Base-by-base conservation (phyloP, 2,888 invertebrate genomes). In the Drosophila mettleri region DNA sequence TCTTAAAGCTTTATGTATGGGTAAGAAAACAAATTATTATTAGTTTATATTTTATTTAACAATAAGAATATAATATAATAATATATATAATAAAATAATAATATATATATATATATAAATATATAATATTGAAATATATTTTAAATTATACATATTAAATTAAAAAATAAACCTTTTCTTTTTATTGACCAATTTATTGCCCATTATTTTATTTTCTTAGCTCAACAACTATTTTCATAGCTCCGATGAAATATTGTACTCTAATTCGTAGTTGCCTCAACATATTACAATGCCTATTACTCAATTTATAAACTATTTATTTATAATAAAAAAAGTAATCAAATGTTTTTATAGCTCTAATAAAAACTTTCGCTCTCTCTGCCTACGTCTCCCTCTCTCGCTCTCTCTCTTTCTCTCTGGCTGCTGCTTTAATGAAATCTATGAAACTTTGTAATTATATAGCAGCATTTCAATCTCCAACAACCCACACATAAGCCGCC, bases 381-480 rank as follows among this genome's bases (percentile, higher is more conserved):
- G 12, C 6, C 7, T 20, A 2, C n/a, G n/a, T 33, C 31, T n/a
- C 20, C 20, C 24, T 27, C 27, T 8, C 18, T 12, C 45, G 6
- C 16, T 12, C 5, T 0, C 16, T 16, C n/a, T 29, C 10, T 27
- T 10, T 20, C 10, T n/a, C 14, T 14, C 16, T 31, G 20, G 10
- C 18, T 38, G 33, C 18, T 3, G 1, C 22, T 7, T 33, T 16
- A 16, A 31, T 36, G 29, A 53, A 27, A 51, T 60, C 36, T 41
- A 16, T 43, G 45, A 53, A 68, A 49, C 58, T 62, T 38, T 71
- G 57, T 72, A 60, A 67, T 72, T 72, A 72, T 74, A 59, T 62
- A 45, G 33, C 43, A 29, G 14, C 67, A 58, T 68, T 60, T 68
- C 59, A 78, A 58, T 48, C 49, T 68, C 51, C 48, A 48, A 31